Evolutionary conservation across 2,797 vertebrate species (phyloP).

Genomic region (Helostoma temminkii): DNA sequence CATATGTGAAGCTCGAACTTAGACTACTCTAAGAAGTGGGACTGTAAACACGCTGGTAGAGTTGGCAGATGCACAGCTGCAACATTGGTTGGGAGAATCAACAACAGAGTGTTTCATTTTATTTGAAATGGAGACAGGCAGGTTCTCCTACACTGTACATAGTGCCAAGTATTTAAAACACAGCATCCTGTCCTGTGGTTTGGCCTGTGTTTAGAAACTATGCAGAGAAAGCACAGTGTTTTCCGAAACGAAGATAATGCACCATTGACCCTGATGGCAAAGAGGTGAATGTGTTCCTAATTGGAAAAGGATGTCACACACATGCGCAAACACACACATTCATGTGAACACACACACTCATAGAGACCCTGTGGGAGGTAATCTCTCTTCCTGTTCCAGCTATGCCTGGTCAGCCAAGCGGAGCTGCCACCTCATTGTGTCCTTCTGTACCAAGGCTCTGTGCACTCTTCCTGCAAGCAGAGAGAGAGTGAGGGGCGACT

Average conservation of each 20-base stretch:
- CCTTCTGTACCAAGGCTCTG: slow-evolving; percentile 73
- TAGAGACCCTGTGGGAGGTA: slow-evolving; percentile 68
- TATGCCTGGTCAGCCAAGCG: slow-evolving; percentile 75
- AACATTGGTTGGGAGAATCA: background rate
- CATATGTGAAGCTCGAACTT: slow-evolving; percentile 11
- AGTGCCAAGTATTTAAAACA: slow-evolving; percentile 1
- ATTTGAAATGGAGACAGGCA: background rate
- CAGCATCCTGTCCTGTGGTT: slow-evolving; percentile 8
- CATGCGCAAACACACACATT: slow-evolving; percentile 3
- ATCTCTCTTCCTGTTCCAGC: slow-evolving; percentile 75
- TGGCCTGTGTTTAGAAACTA: slow-evolving; percentile 10
- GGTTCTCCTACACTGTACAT: background rate
- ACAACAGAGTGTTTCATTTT: background rate
- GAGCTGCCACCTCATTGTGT: slow-evolving; percentile 78
- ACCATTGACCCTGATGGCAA: slow-evolving; percentile 52
- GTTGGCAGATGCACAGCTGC: slow-evolving; percentile 1
- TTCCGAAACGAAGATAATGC: slow-evolving; percentile 45
- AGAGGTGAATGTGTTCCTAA: slow-evolving; percentile 63
- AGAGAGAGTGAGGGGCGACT: background rate
- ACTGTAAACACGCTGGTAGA: background rate
- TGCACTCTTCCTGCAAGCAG: slow-evolving; percentile 46
- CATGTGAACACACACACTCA: slow-evolving; percentile 19
- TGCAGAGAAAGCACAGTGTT: slow-evolving; percentile 21
- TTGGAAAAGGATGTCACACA: slow-evolving; percentile 55
- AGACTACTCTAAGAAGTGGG: background rate